phyloP scores from a whole-genome alignment of 1,140 invertebrate genomes.

The Laodelphax striatellus region DNA sequence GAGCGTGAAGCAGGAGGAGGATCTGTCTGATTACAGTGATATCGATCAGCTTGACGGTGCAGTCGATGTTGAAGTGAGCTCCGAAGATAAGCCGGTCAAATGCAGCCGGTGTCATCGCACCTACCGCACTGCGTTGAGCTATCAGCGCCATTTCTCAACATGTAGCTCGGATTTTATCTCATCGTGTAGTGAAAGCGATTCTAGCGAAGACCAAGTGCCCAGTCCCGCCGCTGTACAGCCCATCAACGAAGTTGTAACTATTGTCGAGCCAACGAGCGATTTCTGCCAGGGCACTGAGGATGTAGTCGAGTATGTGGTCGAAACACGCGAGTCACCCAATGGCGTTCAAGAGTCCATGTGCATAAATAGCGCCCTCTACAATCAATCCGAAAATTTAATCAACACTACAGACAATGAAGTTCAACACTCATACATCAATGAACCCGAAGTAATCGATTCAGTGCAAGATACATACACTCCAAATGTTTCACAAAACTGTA shows the following conservation, averaged over 20 bases:
- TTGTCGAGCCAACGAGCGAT: background rate
- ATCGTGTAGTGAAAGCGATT: constrained; percentile 64
- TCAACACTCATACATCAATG: no score
- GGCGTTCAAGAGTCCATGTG: background rate
- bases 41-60: constrained; percentile 55
- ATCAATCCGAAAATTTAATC: background rate
- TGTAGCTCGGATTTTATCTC: constrained; percentile 52
- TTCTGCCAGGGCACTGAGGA: background rate
- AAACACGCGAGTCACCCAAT: background rate
- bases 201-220: constrained; percentile 16
- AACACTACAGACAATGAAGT: no score
- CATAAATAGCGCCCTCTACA: background rate
- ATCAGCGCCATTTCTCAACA: constrained; percentile 62
- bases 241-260: background rate
- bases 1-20: constrained; percentile 9
- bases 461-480: no score
- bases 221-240: background rate
- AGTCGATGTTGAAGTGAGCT: constrained; percentile 40
- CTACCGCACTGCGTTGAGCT: constrained; percentile 78
- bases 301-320: background rate
- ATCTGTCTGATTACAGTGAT: background rate
- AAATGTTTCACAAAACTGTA: no score
- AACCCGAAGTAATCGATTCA: no score
- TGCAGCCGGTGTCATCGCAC: constrained; percentile 79
- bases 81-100: constrained; percentile 58